Base-by-base conservation (phyloP, 2,888 invertebrate species). In the Glyphotaelius pellucidus region DNA sequence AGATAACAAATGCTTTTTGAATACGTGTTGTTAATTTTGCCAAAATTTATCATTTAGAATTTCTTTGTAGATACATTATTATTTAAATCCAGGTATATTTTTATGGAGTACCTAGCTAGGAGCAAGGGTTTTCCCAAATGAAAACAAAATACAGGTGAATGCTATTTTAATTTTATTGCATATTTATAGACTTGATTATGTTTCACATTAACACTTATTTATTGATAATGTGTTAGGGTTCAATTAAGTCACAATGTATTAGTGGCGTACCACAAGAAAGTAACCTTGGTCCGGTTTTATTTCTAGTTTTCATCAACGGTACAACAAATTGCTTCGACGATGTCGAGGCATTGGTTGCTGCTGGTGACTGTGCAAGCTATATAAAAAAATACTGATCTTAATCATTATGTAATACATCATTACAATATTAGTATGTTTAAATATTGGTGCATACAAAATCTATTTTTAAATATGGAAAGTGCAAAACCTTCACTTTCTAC, bases 1-100 rank as follows among this genome's bases (percentile, higher is more conserved):
- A 52, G 67, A 32, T 30, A 88, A 31, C 85, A 42, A 25, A 42
- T 85, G 85, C n/a, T 85, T 85, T n/a, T 35, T 38, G 19, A 85
- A 81, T n/a, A 5, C 2, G 67, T 25, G 67, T n/a, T n/a, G 67
- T 25, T 67, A 67, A n/a, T 67, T 7, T 19, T 25, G 25, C 67
- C 4, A 67, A 19, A 67, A 9, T 67, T 67, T 67, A 67, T 25
- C n/a, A 67, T 67, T 25, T 25, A n/a, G 67, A 67, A 67, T 67
- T 67, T 67, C 25, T 7, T 9, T 9, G 25, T 4, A 19, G 1
- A 67, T 7, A 67, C 19, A 67, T 1, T 67, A 7, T 67, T 67
- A 67, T 67, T 67, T 67, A 67, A 25, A 67, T 67, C 0, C 67
- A 25, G 67, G 19, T 67, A n/a, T 67, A n/a, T 7, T n/a, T 67